A percentile compares a stretch with the other conserved stretches of the same genome.
These are phyloP conservation scores for Leptinotarsa texana DNA, from an alignment of 1,140 invertebrate genomes.

Conservation along the genomic window DNA sequence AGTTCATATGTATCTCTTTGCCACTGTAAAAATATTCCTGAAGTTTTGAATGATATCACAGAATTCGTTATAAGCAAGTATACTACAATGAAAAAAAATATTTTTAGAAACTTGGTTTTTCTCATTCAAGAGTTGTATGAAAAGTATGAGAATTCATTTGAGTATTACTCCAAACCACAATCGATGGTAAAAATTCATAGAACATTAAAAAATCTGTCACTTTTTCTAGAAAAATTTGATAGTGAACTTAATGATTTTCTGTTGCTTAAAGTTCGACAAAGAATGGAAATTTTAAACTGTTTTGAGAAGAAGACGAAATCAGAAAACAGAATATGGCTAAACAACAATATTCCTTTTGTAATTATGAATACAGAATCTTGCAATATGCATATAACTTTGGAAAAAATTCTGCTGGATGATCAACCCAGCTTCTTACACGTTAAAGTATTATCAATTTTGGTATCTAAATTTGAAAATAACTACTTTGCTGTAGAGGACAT, in stretches of 20 bases:
- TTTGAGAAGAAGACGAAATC: constrained; percentile 18
- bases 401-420: constrained; percentile 21
- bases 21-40: constrained; percentile 27
- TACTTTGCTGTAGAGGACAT: background rate
- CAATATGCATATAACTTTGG: background rate
- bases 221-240: constrained; percentile 16
- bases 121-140: constrained; percentile 36
- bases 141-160: constrained; percentile 30
- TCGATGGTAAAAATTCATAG: constrained; percentile 7
- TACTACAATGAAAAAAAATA: constrained; percentile 26
- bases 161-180: background rate
- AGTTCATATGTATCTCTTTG: constrained; percentile 36
- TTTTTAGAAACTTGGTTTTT: constrained; percentile 33
- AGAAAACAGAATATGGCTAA: constrained; percentile 34
- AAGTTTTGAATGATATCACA: constrained; percentile 27
- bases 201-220: background rate
- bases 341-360: constrained; percentile 39
- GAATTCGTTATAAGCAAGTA: constrained; percentile 33
- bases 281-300: background rate
- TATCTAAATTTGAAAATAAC: constrained; percentile 28
- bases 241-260: constrained; percentile 29
- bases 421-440: constrained; percentile 34
- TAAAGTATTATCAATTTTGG: constrained; percentile 36
- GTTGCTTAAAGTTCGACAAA: constrained; percentile 27
- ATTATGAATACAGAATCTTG: constrained; percentile 3